Evolutionary conservation across 2,113 vertebrate species (phyloP).

Genomic region (Phrynosoma platyrhinos): DNA sequence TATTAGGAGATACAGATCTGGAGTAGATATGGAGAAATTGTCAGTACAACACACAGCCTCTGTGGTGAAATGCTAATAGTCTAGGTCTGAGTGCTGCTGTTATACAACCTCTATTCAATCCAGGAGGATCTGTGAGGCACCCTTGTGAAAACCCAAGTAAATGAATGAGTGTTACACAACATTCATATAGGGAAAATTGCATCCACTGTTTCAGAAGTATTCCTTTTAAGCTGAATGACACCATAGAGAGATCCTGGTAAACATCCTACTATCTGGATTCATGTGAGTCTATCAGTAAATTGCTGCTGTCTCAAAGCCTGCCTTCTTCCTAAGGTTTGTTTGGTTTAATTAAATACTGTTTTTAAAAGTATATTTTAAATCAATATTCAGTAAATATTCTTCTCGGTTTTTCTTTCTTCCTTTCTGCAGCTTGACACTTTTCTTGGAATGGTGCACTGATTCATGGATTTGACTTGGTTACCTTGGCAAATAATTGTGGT

Average conservation of each 20-base stretch:
- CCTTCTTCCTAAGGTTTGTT: slow-evolving; percentile 29
- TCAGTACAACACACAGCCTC: background rate
- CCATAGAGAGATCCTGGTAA: background rate
- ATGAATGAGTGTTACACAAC: background rate
- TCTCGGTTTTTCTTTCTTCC: slow-evolving; percentile 38
- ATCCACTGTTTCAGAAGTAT: background rate
- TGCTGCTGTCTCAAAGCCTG: background rate
- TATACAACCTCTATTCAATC: background rate
- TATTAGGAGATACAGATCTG: too few species aligned
- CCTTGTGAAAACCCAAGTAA: background rate
- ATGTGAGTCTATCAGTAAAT: slow-evolving; percentile 7
- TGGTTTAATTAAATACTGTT: slow-evolving; percentile 37
- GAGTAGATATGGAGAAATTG: background rate
- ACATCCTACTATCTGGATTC: background rate
- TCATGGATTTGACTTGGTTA: slow-evolving; percentile 64
- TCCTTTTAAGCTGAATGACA: slow-evolving; percentile 11
- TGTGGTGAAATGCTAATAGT: background rate
- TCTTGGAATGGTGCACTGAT: slow-evolving; percentile 50
- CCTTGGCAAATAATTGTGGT: slow-evolving; percentile 58
- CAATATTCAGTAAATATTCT: slow-evolving; percentile 35
- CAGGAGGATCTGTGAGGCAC: background rate
- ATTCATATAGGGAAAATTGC: background rate
- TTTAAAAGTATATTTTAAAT: slow-evolving; percentile 49
- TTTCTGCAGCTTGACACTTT: slow-evolving; percentile 44
- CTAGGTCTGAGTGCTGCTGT: background rate